Evolutionary conservation across 2,113 vertebrate genomes (phyloP), one percentile per base, ranked within the genome.

Genomic region (Erythrolamprus reginae): DNA sequence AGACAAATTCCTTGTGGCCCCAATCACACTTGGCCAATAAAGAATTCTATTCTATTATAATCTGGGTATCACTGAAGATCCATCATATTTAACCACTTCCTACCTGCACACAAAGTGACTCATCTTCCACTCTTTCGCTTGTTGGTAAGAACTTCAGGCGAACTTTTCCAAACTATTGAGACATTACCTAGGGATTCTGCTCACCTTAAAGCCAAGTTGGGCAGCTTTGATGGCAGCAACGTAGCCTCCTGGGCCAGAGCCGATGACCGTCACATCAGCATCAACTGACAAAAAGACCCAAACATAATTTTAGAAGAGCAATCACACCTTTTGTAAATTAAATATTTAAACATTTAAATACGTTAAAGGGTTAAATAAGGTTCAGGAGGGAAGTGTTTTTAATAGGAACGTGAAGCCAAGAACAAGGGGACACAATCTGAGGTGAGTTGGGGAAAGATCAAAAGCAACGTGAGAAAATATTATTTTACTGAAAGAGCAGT

Each of bases 151-250:
- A 82, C 1, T 89, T n/a, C 77, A n/a, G 24, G 50, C 19, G 77
- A 89, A 7, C 84, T 84, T 48, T 93, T 12, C 38, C 88, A 23
- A 38, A 70, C 89, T 86, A 94, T 10, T 33, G 28, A 6, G 86
- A 48, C 52, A 51, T 53, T 88, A 45, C 1, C 8, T 45, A 48
- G 38, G 5, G 21, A 91, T 17, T 0, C 5, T 87, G 84, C 91
- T 96, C 95, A 99, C 99, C 98, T 98, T 99, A 95, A 99, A 99
- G 26, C 99, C 99, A 84, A 99, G 98, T 95, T 99, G 99, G 47
- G 99, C 98, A 65, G 99, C 98, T 97, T 99, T 99, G 96, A 99
- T 99, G 91, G 99, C 99, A 89, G 99, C 99, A 12, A 99, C 99
- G 82, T 99, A 99, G 1, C 99, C 99, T 65, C 99, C 99, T 10